Conservation (phyloP, 2,113 vertebrate species). For the Hippocampus comes region DNA sequence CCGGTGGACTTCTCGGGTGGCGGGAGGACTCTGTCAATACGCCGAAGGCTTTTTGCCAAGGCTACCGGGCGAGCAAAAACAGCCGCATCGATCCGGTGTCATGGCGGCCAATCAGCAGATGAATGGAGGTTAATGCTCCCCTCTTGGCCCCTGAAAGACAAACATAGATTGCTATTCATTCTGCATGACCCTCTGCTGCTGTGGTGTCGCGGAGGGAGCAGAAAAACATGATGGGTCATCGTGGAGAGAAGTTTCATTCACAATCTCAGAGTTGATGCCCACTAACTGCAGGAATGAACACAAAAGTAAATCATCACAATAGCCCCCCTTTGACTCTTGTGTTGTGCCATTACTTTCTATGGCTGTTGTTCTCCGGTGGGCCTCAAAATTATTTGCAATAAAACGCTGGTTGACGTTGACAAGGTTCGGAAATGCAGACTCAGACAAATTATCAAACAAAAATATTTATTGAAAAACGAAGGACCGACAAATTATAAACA, state of each 20-base stretch:
- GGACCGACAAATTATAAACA: too few relatives aligned
- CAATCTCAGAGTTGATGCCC: neutral
- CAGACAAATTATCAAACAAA: too few relatives aligned
- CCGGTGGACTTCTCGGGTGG: neutral
- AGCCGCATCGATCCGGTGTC: slow-evolving; percentile 8
- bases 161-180: slow-evolving; percentile 7
- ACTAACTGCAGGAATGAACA: neutral
- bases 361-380: too few relatives aligned
- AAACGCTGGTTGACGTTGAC: too few relatives aligned
- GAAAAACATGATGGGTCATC: slow-evolving; percentile 8
- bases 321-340: neutral
- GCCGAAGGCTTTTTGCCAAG: slow-evolving; percentile 1
- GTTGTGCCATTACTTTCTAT: too few relatives aligned
- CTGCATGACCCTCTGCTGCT: neutral
- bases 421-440: too few relatives aligned
- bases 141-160: slow-evolving; percentile 2
- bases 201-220: neutral
- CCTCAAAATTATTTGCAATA: too few relatives aligned
- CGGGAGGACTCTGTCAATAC: slow-evolving; percentile 3
- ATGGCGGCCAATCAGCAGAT: slow-evolving; percentile 5
- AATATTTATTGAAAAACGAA: too few relatives aligned
- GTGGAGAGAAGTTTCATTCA: slow-evolving; percentile 2
- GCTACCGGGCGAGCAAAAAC: slow-evolving; percentile 7
- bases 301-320: neutral
- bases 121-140: slow-evolving; percentile 8